phyloP scores from a whole-genome alignment of 2,888 invertebrate species.

The Diachrysia chrysitis region DNA sequence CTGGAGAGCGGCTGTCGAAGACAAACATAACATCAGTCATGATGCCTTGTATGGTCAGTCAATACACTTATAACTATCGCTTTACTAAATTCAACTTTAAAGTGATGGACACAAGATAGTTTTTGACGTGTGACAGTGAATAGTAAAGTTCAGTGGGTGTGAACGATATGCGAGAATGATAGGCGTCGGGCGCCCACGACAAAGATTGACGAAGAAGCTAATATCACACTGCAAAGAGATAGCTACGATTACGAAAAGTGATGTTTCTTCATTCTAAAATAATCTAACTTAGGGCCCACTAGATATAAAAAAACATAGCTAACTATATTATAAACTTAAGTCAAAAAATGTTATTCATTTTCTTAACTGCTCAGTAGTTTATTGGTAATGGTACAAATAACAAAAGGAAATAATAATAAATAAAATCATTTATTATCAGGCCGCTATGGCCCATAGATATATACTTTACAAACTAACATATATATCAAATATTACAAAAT shows the following conservation, averaged over 20 bases:
- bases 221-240: neutral
- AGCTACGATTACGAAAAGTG: neutral
- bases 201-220: constrained; percentile 17
- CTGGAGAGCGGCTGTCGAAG: constrained; percentile 30
- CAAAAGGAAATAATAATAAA: too few species aligned
- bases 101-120: neutral
- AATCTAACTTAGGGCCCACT: neutral
- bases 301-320: too few species aligned
- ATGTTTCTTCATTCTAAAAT: neutral
- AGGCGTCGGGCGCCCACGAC: constrained; percentile 62
- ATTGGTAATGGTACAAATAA: neutral
- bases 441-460: too few species aligned
- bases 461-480: too few species aligned
- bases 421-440: neutral
- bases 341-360: too few species aligned
- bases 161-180: constrained; percentile 64
- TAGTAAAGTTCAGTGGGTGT: constrained; percentile 63
- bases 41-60: constrained; percentile 30
- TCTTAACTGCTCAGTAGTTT: too few species aligned
- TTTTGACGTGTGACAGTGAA: constrained; percentile 19
- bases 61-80: constrained; percentile 16
- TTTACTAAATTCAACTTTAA: constrained; percentile 32
- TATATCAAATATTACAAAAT: too few species aligned
- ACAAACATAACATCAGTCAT: constrained; percentile 46
- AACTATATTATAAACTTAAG: too few species aligned